phyloP scores from a whole-genome alignment of 2,797 vertebrate genomes.

The Danio jaintianensis region DNA sequence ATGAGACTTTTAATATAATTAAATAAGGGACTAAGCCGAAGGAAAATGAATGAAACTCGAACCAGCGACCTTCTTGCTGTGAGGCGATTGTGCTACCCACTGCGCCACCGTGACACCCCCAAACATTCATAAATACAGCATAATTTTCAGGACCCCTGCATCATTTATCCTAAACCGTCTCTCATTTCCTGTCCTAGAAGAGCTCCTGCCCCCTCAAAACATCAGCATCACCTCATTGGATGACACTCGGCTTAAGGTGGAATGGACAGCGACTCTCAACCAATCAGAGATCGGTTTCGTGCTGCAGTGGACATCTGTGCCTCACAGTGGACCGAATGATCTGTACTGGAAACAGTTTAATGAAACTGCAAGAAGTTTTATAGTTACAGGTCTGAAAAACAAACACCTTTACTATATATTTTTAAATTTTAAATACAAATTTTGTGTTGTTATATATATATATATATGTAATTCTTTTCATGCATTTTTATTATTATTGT shows the following conservation, averaged over 20 bases:
- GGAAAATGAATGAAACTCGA: too few relatives aligned
- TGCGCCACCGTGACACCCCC: too few relatives aligned
- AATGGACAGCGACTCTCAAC: conserved; percentile 64
- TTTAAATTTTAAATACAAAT: too few relatives aligned
- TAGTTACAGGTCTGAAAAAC: conserved; percentile 71
- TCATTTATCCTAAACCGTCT: conserved; percentile 1
- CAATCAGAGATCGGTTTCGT: conserved; percentile 63
- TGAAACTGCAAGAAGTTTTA: conserved; percentile 26
- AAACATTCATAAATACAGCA: not conserved
- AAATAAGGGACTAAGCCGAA: too few relatives aligned
- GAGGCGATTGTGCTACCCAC: too few relatives aligned
- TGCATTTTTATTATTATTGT: too few relatives aligned
- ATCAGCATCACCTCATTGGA: conserved; percentile 58
- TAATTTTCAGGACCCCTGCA: not conserved
- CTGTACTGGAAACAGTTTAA: conserved; percentile 68
- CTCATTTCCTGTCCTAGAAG: conserved; percentile 61
- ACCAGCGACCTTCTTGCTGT: too few relatives aligned
- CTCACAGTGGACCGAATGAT: conserved; percentile 28
- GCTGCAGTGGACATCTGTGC: conserved; percentile 74
- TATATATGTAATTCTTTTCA: too few relatives aligned
- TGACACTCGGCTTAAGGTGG: conserved; percentile 65
- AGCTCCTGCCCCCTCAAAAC: conserved; percentile 38
- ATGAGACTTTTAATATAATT: too few relatives aligned
- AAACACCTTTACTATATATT: not conserved
- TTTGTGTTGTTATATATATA: too few relatives aligned